Evolutionary conservation across 1,140 invertebrate species (phyloP).

Genomic region (Arctopsyche grandis): DNA sequence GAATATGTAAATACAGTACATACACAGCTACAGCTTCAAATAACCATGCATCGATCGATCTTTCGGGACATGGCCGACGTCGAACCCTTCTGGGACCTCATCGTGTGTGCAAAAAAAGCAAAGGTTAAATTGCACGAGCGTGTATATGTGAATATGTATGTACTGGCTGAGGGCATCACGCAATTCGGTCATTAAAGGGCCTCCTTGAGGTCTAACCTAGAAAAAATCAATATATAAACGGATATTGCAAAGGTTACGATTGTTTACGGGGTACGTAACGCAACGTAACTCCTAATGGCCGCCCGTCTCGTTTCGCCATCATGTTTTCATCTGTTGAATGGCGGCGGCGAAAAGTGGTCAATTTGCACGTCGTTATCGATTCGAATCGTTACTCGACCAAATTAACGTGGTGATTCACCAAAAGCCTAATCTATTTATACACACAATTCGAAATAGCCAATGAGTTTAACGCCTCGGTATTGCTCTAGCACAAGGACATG

Average conservation of each 20-base stretch:
- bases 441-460: too few species aligned
- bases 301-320: background rate
- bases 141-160: background rate
- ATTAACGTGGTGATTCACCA: too few species aligned
- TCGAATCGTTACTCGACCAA: too few species aligned
- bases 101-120: constrained; percentile 8
- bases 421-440: too few species aligned
- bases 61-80: too few species aligned
- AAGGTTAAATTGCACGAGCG: constrained; percentile 16
- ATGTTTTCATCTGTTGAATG: constrained; percentile 12
- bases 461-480: too few species aligned
- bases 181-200: constrained; percentile 33
- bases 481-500: too few species aligned
- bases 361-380: background rate
- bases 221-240: constrained; percentile 36
- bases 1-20: too few species aligned
- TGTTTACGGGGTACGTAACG: constrained; percentile 11
- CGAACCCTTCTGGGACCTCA: background rate
- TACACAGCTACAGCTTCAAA: too few species aligned
- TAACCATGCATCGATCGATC: too few species aligned
- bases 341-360: background rate
- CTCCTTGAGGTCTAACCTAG: constrained; percentile 6
- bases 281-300: background rate
- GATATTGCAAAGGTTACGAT: constrained; percentile 8
- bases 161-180: constrained; percentile 15